Evolutionary conservation across 2,113 vertebrate species (phyloP).

Genomic region (Ivindomyrus marchei): DNA sequence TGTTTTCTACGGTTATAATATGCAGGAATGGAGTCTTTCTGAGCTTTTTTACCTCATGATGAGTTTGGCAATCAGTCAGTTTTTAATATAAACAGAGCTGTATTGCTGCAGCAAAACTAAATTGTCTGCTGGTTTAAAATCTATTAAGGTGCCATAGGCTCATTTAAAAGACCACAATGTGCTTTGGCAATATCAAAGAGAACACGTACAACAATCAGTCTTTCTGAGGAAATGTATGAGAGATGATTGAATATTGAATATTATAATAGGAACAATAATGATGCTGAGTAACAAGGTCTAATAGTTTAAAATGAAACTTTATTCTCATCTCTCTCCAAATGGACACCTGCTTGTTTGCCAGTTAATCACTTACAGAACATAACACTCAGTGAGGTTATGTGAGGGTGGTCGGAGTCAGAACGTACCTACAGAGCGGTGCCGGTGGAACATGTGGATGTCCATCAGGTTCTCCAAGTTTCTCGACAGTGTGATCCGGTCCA

Average conservation of each 20-base stretch:
- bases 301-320: background rate
- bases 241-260: background rate
- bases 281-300: background rate
- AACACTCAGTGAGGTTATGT: background rate
- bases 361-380: background rate
- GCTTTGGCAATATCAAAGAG: background rate
- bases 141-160: background rate
- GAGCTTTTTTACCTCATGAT: background rate
- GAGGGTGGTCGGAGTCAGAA: background rate
- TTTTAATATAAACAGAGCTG: background rate
- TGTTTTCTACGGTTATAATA: background rate
- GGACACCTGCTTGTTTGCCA: background rate
- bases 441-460: slow-evolving; percentile 98
- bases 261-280: background rate
- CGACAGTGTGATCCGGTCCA: slow-evolving; percentile 73
- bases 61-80: background rate
- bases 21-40: background rate
- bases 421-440: slow-evolving; percentile 74
- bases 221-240: background rate
- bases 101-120: background rate
- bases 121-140: background rate
- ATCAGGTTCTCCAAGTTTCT: slow-evolving; percentile 97
- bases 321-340: background rate
- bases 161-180: background rate
- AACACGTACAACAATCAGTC: background rate